Base-by-base conservation (phyloP, 1,140 invertebrate species). In the Lepidostoma basale region DNA sequence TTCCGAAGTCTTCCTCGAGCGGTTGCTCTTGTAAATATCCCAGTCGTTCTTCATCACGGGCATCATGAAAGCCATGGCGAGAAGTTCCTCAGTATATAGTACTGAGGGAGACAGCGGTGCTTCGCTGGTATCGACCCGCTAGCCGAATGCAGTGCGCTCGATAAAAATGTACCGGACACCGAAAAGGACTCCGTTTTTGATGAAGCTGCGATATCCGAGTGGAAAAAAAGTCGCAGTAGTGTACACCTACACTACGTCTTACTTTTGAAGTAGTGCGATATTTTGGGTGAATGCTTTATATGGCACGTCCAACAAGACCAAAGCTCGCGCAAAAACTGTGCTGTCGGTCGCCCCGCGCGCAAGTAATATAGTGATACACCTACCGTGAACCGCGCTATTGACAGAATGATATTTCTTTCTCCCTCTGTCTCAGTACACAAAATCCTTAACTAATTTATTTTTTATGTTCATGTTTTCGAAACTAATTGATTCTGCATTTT, bases 21-120 rank as follows among this genome's bases (percentile, higher is more conserved):
- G 86, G 78, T 90, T 90, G 64, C 89, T 90, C 82, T 92, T 92
- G 85, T 95, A 95, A 78, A 95, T 94, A 78, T 95, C 91, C 85
- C 91, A 95, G 81, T 95, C 92, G 81, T 95, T 95, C 85, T 94
- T 94, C 78, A 95, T 88, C 69, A 95, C 92, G 36, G 92, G 93
- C 91, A 94, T 94, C 92, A 95, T 94, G 82, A 95, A 95, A 84
- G 93, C 93, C 93, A 95, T 95, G 78, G 85, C 79, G 76, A 59
- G 28, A 60, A 52, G 28, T 64, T 64, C 36, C 62, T 49, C 25
- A 40, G 36, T 39, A 60, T 60, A 26, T 30, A 44, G 45, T 39
- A 30, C 14, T 54, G 39, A 5, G 62, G 47, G 16, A 44, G 62
- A n/a, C 42, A 45, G 40, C 42, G 60, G 42, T 60, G 60, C 26